Percentiles rank a stretch among this genome's conserved stretches.
Conservation (phyloP, 2,113 vertebrate species). For the Sinocyclocheilus anshuiensis region DNA sequence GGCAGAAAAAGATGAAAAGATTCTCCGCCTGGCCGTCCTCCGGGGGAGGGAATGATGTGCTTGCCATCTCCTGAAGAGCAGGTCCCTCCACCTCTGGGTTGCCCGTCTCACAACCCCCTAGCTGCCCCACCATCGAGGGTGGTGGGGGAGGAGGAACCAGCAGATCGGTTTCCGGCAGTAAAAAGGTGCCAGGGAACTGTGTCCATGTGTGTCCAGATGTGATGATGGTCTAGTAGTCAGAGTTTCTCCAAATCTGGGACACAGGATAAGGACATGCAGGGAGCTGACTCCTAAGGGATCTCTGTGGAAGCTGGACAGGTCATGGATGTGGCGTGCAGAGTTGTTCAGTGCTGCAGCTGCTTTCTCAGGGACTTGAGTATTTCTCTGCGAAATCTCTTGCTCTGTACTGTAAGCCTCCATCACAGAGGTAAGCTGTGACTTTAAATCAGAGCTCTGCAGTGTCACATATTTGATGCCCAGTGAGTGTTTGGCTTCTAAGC, state of each 20-base stretch:
- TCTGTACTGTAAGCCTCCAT: conserved; percentile 9
- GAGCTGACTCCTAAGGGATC: conserved; percentile 10
- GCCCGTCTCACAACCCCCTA: too few species aligned
- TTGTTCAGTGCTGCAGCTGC: not conserved
- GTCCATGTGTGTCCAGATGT: not conserved
- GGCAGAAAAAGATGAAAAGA: too few species aligned
- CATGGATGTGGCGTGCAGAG: not conserved
- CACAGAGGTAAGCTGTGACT: conserved; percentile 38
- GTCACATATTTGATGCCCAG: conserved; percentile 20
- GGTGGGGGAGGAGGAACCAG: too few species aligned
- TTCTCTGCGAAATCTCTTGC: not conserved
- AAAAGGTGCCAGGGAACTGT: too few species aligned
- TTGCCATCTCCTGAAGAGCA: too few species aligned
- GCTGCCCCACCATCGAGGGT: too few species aligned
- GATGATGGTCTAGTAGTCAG: not conserved
- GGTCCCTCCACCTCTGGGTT: too few species aligned
- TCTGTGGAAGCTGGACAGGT: not conserved
- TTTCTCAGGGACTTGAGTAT: conserved; percentile 5
- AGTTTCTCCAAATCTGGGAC: conserved; percentile 17
- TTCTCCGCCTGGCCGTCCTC: too few species aligned
- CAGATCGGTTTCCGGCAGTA: too few species aligned
- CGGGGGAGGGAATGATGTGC: too few species aligned
- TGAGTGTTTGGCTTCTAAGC: conserved; percentile 10
- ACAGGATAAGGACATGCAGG: conserved; percentile 15
- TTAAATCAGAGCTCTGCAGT: conserved; percentile 19